These are phyloP conservation scores for Pachydiplax longipennis DNA, from an alignment of 2,888 invertebrate genomes.

Conservation along the genomic window DNA sequence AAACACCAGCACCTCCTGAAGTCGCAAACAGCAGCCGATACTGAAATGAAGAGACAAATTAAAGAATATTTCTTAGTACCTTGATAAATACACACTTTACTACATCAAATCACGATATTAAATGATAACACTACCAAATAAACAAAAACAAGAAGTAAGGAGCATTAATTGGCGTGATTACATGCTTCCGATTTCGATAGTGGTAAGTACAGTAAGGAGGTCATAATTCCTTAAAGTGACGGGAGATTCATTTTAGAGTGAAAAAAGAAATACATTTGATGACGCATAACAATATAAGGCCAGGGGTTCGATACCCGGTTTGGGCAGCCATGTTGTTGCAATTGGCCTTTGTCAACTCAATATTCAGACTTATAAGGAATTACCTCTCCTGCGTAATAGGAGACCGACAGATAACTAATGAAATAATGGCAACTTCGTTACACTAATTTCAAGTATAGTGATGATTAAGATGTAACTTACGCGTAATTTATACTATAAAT, in stretches of 20 bases:
- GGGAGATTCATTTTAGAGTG: neutral
- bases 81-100: no score
- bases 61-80: neutral
- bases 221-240: neutral
- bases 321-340: conserved; percentile 50
- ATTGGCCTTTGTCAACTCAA: conserved; percentile 36
- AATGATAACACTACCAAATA: no score
- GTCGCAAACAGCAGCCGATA: conserved; percentile 18
- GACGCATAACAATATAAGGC: conserved; percentile 47
- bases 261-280: neutral
- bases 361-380: conserved; percentile 4
- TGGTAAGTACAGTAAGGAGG: neutral
- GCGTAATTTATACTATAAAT: neutral
- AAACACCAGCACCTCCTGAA: neutral
- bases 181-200: neutral
- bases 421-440: neutral
- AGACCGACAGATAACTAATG: neutral
- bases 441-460: neutral
- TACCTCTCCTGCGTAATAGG: neutral
- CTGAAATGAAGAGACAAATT: neutral
- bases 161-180: neutral
- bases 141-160: neutral
- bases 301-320: conserved; percentile 51
- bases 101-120: no score
- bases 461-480: neutral